These are phyloP conservation scores for Hydractinia symbiolongicarpus DNA, from an alignment of 30 jellyfish, hydroid and myxozoan genomes.

Conservation along the genomic window DNA sequence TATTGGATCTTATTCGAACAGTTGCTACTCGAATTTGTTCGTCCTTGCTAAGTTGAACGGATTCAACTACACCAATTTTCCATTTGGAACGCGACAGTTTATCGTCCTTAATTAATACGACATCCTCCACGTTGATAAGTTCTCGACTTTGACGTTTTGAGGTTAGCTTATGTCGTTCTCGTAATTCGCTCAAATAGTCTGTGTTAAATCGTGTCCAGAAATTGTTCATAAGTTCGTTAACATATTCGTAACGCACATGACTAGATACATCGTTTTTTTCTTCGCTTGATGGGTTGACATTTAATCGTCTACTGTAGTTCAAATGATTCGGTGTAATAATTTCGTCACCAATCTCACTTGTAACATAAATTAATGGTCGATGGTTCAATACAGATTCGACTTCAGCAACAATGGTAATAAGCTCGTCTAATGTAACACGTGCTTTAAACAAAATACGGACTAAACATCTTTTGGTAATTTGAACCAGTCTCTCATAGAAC, in stretches of 20 bases:
- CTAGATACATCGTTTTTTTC: no score
- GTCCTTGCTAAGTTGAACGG: background rate
- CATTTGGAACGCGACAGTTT: background rate
- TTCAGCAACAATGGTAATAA: slow-evolving; percentile 28
- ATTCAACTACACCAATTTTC: background rate
- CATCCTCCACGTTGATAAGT: background rate
- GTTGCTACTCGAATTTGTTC: background rate
- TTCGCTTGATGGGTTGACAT: no score
- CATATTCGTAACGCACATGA: no score
- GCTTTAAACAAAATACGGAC: background rate
- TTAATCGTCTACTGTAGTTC: no score
- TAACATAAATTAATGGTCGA: slow-evolving; percentile 34
- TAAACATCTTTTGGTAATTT: slow-evolving; percentile 8
- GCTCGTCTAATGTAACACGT: slow-evolving; percentile 2
- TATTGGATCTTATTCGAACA: background rate
- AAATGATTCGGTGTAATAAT: slow-evolving; percentile 28
- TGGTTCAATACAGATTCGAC: slow-evolving; percentile 17
- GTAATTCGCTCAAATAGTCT: background rate
- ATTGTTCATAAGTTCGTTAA: no score
- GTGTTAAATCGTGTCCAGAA: no score
- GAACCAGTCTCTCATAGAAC: slow-evolving; percentile 29
- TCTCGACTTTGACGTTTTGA: no score
- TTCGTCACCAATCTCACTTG: slow-evolving; percentile 19
- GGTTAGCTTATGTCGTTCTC: background rate
- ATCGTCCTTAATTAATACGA: slow-evolving; percentile 1